Evolutionary conservation across 2,888 invertebrate genomes (phyloP).

Genomic region (Dione juno): DNA sequence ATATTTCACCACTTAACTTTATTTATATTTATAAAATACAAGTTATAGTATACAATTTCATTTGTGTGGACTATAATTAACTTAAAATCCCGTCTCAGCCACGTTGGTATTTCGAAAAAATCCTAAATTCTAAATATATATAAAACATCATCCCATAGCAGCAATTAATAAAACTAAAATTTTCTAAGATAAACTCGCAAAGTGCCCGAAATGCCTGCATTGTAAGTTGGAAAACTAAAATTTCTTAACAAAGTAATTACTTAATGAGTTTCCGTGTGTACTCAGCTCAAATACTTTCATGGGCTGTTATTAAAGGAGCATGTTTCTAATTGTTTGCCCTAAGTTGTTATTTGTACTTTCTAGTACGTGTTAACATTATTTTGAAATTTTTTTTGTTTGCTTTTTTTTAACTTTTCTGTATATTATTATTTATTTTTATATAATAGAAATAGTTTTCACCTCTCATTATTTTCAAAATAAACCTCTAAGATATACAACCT

Average conservation of each 20-base stretch:
- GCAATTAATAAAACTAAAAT: slow-evolving; percentile 41
- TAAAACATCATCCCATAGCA: slow-evolving; percentile 2
- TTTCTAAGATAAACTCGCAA: slow-evolving; percentile 59
- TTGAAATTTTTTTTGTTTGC: not conserved
- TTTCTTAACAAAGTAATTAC: slow-evolving; percentile 69
- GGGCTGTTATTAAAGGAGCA: slow-evolving; percentile 32
- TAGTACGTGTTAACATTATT: not conserved
- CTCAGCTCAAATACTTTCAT: slow-evolving; percentile 50
- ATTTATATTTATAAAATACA: too few species aligned
- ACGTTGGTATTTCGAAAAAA: not conserved
- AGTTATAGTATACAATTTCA: not conserved
- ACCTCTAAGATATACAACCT: too few species aligned
- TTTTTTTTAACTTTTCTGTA: too few species aligned
- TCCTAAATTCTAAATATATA: not conserved
- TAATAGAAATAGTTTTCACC: too few species aligned
- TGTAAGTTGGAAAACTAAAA: slow-evolving; percentile 57
- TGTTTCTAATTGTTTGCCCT: slow-evolving; percentile 32
- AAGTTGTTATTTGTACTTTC: not conserved
- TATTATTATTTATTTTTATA: too few species aligned
- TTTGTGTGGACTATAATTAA: not conserved
- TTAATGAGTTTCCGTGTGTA: slow-evolving; percentile 59
- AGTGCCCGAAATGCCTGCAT: slow-evolving; percentile 57
- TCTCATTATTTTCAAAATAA: too few species aligned
- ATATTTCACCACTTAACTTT: too few species aligned
- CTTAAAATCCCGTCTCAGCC: too few species aligned